These are phyloP conservation scores for Felis chaus DNA, from an alignment of 2,113 vertebrate genomes.

Conservation along the genomic window DNA sequence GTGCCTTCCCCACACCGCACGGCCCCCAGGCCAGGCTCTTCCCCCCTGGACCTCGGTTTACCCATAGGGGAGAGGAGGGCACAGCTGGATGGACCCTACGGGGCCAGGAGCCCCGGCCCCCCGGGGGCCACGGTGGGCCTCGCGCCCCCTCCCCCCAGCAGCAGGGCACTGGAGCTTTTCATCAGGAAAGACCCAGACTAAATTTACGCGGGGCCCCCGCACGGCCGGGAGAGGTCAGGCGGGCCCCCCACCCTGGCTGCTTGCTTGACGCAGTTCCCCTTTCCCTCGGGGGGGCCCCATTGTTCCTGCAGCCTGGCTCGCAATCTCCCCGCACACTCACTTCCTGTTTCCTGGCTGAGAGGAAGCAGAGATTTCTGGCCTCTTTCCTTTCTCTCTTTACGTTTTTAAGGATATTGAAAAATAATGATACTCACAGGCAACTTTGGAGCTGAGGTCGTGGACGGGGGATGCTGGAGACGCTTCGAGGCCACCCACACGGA, in stretches of 20 bases:
- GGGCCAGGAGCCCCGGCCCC: neutral
- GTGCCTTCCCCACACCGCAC: rapidly evolving
- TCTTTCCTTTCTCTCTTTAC: neutral
- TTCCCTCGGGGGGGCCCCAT: constrained; percentile 91
- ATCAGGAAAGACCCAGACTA: constrained; percentile 72
- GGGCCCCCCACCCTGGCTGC: constrained; percentile 83
- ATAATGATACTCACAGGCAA: neutral
- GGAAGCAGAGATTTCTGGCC: constrained; percentile 90
- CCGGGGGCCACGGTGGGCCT: neutral
- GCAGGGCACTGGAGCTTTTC: neutral
- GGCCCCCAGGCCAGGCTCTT: neutral
- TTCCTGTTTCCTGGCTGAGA: constrained; percentile 94
- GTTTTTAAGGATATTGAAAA: constrained; percentile 75
- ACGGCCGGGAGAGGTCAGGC: constrained; percentile 86
- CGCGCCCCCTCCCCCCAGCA: neutral
- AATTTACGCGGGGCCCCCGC: constrained; percentile 67
- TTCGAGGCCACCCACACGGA: rapidly evolving
- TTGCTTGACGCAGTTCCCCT: constrained; percentile 96
- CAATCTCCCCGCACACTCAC: constrained; percentile 90
- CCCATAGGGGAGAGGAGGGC: neutral
- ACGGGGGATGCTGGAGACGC: neutral
- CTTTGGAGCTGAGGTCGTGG: rapidly evolving
- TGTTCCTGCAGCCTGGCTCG: constrained; percentile 89
- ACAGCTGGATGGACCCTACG: neutral
- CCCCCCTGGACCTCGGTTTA: neutral